Percentiles rank a stretch among this genome's conserved stretches.
Conservation (phyloP, 2,113 vertebrate species). For the Pomatostomus ruficeps region DNA sequence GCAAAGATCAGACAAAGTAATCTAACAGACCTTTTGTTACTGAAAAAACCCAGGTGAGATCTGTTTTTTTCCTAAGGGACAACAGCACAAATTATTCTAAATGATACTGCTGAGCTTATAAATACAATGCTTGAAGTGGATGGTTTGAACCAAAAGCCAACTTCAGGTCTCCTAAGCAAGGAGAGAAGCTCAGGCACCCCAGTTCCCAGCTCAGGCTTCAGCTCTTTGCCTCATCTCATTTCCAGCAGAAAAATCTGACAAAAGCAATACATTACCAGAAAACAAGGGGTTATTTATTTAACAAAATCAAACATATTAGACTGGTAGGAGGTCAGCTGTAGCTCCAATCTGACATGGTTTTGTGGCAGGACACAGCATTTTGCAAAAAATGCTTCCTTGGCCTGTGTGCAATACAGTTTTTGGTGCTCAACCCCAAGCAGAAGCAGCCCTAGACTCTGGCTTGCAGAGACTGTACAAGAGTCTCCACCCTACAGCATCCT, state of each 20-base stretch:
- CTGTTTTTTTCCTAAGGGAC: not conserved
- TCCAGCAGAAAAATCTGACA: not conserved
- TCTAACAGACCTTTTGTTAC: not conserved
- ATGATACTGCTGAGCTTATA: not conserved
- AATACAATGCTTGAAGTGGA: fast-evolving
- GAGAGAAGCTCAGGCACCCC: not conserved
- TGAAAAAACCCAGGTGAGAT: not conserved
- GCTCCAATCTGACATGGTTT: not conserved
- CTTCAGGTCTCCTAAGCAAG: not conserved
- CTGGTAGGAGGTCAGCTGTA: not conserved
- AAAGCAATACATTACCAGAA: not conserved
- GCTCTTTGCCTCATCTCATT: not conserved
- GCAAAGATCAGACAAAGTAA: not conserved
- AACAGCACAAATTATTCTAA: not conserved
- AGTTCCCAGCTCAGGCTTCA: not conserved
- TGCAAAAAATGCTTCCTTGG: not conserved
- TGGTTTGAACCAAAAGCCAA: not conserved
- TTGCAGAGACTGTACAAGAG: not conserved
- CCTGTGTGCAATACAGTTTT: not conserved
- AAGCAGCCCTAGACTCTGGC: not conserved
- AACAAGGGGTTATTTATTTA: not conserved
- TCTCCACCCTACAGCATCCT: not conserved
- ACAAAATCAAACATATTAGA: not conserved
- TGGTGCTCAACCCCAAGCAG: not conserved
- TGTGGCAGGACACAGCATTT: not conserved